Evolutionary conservation across 1,140 invertebrate genomes (phyloP), one percentile per base, ranked within the genome.

Genomic region (Brachystomella parvula): DNA sequence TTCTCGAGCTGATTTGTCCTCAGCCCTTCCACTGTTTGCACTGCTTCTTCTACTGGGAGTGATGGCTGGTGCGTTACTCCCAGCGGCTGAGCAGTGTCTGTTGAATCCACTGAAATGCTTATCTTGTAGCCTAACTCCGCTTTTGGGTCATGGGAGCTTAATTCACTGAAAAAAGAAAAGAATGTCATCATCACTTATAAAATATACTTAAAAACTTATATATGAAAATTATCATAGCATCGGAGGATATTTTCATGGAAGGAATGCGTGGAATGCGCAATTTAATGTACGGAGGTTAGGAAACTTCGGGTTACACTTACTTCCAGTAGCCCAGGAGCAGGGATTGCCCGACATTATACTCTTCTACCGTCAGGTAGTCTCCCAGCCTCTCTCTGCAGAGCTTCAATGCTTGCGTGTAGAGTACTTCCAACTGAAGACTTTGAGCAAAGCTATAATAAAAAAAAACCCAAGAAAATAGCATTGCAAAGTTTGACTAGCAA

Each of bases 321-420:
- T 88, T 87, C 94, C 95, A 98, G 80, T 97, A 98, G 0, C 92
- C 94, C 12, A 98, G 85, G 15, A 89, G 87, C 21, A 98, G 80
- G 75, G 87, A 88, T 74, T 88, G 88, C 21, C 94, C 94, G 35
- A 91, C 87, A 39, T 85, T 82, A 77, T 98, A 98, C 77, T 94
- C 91, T 75, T 96, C 94, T 32, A 98, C 90, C 71, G 88, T 86
- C 58, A 98, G 87, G 75, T 94, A 90, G 73, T 92, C 89, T 49
- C 93, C 90, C 9, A 98, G 79, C 28, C 94, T 82, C 75, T 96
- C 92, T 61, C 88, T 82, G 74, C 90, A 92, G 35, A 98, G 78
- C 53, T 92, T 82, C 66, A 92, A 78, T 1, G 94, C 93, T 80
- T 99, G 96, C 17, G 93, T 95, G 76, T 96, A 94, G 0, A 99